phyloP scores from a whole-genome alignment of 2,888 invertebrate species.

The Orthonychiurus folsomi region DNA sequence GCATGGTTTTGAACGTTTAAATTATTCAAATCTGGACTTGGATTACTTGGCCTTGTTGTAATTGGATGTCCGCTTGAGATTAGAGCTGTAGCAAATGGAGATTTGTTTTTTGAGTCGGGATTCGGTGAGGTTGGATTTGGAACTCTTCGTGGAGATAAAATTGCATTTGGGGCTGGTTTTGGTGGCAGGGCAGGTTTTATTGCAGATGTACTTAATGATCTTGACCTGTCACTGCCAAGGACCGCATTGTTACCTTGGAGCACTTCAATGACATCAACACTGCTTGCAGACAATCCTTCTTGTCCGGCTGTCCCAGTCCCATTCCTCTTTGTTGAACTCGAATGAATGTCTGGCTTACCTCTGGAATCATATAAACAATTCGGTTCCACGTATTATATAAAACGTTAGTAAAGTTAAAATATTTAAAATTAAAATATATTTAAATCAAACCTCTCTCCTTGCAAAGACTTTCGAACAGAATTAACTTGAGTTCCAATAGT shows the following conservation, averaged over 20 bases:
- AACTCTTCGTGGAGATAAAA: background rate
- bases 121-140: too few relatives aligned
- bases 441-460: too few relatives aligned
- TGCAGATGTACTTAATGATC: background rate
- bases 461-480: background rate
- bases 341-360: too few relatives aligned
- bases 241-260: background rate
- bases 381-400: too few relatives aligned
- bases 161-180: slow-evolving; percentile 3
- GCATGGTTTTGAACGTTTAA: background rate
- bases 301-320: background rate
- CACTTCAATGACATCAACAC: background rate
- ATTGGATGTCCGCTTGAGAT: background rate
- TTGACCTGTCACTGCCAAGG: background rate
- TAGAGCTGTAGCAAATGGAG: background rate
- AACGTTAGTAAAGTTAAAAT: too few relatives aligned
- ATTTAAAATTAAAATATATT: too few relatives aligned
- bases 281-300: background rate
- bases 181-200: slow-evolving; percentile 11
- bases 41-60: background rate
- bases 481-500: slow-evolving; percentile 12
- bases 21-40: background rate
- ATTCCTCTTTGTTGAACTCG: background rate
- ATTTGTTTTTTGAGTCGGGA: too few relatives aligned
- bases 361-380: too few relatives aligned